These are phyloP conservation scores for Sarcophilus harrisii DNA, from an alignment of 2,797 vertebrate genomes.

Conservation along the genomic window DNA sequence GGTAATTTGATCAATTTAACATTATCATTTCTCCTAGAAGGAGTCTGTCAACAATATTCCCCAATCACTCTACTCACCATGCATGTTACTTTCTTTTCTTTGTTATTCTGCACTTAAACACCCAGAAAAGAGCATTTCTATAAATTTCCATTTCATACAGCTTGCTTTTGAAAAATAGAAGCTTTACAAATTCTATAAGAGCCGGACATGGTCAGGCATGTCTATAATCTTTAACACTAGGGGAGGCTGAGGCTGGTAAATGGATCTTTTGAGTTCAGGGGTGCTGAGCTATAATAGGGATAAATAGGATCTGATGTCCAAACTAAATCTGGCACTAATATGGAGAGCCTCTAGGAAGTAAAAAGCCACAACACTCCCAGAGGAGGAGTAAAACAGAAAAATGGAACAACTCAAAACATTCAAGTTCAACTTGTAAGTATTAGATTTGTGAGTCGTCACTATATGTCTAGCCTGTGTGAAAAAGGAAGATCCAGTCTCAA, in stretches of 20 bases:
- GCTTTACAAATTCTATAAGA: not conserved
- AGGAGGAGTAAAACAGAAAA: not conserved
- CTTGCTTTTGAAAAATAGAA: not conserved
- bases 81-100: not conserved
- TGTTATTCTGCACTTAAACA: not conserved
- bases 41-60: not conserved
- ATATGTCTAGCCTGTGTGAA: not conserved
- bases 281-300: not conserved
- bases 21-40: not conserved
- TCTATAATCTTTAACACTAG: not conserved
- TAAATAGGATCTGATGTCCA: not conserved
- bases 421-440: not conserved
- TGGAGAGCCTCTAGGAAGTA: not conserved
- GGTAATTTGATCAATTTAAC: not conserved
- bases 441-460: not conserved
- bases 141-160: not conserved
- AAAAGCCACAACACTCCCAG: not conserved
- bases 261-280: not conserved
- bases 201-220: not conserved
- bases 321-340: not conserved
- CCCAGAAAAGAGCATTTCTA: not conserved
- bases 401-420: not conserved
- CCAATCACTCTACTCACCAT: not conserved
- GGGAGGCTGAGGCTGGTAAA: not conserved
- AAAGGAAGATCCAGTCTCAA: not conserved